Conservation (phyloP, 35 echinoderm and acorn worm species). For the Ophiothrix spiculata region DNA sequence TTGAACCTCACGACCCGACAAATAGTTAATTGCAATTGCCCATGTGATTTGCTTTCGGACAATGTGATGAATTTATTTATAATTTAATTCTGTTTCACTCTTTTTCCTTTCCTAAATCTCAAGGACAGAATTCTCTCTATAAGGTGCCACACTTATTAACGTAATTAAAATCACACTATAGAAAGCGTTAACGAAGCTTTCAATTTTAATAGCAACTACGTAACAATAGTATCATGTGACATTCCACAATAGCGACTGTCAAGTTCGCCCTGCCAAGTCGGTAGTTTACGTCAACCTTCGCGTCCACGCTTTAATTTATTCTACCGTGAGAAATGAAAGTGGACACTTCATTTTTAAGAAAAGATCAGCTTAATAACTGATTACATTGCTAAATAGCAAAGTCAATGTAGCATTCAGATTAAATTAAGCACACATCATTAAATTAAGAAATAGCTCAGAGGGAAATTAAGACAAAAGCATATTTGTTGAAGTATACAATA, state of each 20-base stretch:
- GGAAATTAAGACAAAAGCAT: neutral
- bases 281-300: no score
- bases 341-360: neutral
- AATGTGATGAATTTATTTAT: no score
- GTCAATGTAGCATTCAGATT: constrained; percentile 13
- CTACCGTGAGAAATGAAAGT: neutral
- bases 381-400: neutral
- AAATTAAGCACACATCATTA: neutral
- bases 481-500: neutral
- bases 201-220: neutral
- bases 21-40: no score
- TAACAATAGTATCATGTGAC: neutral
- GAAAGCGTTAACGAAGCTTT: neutral
- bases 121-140: no score
- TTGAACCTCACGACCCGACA: no score
- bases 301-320: neutral
- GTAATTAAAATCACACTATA: neutral
- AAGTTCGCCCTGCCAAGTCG: no score
- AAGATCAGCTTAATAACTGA: neutral
- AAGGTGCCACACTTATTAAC: neutral
- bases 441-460: neutral
- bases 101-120: no score
- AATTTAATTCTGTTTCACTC: no score
- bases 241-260: neutral
- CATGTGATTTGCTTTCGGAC: no score